These are phyloP conservation scores for Acipenser ruthenus DNA, from an alignment of 2,797 vertebrate species.

Conservation along the genomic window DNA sequence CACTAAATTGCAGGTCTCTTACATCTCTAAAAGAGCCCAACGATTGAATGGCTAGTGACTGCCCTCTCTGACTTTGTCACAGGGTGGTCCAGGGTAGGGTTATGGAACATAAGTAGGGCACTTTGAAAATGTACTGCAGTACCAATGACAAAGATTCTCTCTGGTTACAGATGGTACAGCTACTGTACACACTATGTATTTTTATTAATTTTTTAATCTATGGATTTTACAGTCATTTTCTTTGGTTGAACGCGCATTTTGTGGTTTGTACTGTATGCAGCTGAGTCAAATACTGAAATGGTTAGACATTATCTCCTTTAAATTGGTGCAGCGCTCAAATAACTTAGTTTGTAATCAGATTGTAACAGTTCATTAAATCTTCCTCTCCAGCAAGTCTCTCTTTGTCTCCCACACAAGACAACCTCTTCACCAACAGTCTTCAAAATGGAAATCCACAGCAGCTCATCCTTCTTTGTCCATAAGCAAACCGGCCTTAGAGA, in stretches of 20 bases:
- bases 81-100: not conserved
- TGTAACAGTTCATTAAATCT: conserved; percentile 74
- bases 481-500: conserved; percentile 35
- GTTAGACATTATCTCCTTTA: conserved; percentile 47
- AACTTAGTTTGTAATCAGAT: conserved; percentile 70
- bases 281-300: conserved; percentile 26
- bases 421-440: conserved; percentile 2
- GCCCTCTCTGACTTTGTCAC: not conserved
- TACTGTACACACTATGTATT: too few species aligned
- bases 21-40: too few species aligned
- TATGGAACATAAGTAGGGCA: too few species aligned
- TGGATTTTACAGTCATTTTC: too few species aligned
- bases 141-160: too few species aligned
- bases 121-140: too few species aligned
- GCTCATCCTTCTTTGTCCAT: conserved; percentile 51
- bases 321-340: conserved; percentile 61
- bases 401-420: conserved; percentile 28
- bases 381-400: conserved; percentile 36
- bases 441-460: conserved; percentile 31
- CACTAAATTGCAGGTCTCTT: too few species aligned
- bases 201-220: too few species aligned
- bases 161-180: too few species aligned
- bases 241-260: too few species aligned
- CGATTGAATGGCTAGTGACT: not conserved
- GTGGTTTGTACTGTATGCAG: too few species aligned